Evolutionary conservation across 2,113 vertebrate species (phyloP), one percentile per base, ranked within the genome.

Genomic region (Sarotherodon lohbergeri): DNA sequence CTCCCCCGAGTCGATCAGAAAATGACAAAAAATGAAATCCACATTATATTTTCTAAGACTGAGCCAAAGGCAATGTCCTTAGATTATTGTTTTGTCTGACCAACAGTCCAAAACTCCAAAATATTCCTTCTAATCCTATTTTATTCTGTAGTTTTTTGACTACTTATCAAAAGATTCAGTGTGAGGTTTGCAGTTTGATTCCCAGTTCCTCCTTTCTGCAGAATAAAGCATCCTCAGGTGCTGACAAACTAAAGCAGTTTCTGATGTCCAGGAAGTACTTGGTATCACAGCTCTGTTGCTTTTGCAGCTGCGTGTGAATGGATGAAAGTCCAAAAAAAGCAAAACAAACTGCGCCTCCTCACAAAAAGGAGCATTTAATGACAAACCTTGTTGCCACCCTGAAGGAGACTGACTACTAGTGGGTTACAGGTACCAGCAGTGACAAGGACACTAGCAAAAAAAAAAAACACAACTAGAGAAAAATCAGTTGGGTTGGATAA

Each of bases 401-500:
- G 36, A 9, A 71, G 34, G 4, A 8, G 63, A 0, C 34, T 39
- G 34, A 68, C 34, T 10, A 66, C 10, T 7, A 7, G 19, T 39
- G 61, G 34, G 32, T 39, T 66, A 39, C 61, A 7, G 36, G 63
- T 68, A 68, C 11, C 7, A 3, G 36, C 34, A 68, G 63, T 41
- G 36, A 14, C 6, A 68, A 68, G 2, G 19, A 68, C 4, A 14
- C 19, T 68, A 68, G 63, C 11, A 22, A 22, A 22, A 22, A 22
- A 66, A 41, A 36, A 41, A 22, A 9, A 0, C 10, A 41, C 11
- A 68, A 14, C 11, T 0, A 41, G 11, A 41, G n/a, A 24, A 71
- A 68, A 68, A 24, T 71, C 63, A 0, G 0, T 41, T 0, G 2
- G 36, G 63, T 41, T 41, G 36, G n/a, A 71, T 24, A 71, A 43